Conservation (phyloP, 2,888 invertebrate genomes). For the Drosophila helvetica region DNA sequence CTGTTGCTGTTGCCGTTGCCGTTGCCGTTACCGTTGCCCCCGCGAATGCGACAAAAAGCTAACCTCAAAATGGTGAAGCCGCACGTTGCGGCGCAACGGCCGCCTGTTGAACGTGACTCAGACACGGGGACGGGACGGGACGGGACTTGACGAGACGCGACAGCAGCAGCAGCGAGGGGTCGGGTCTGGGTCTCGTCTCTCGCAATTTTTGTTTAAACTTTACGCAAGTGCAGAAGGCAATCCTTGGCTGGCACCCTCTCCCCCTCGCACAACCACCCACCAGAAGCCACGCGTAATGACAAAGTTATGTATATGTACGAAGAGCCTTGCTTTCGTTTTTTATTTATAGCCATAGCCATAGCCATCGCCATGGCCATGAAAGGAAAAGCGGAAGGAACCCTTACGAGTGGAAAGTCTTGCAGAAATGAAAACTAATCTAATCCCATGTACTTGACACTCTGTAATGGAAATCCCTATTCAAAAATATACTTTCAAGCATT, state of each 20-base stretch:
- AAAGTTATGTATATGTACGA: constrained; percentile 53
- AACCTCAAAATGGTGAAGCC: constrained; percentile 61
- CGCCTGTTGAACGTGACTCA: constrained; percentile 74
- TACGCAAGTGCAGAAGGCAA: constrained; percentile 53
- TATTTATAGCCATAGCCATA: not conserved
- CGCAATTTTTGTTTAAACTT: constrained; percentile 45
- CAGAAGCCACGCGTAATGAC: constrained; percentile 50
- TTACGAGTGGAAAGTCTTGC: no score
- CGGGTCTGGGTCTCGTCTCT: not conserved
- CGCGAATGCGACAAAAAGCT: constrained; percentile 62
- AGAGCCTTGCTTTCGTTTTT: constrained; percentile 39
- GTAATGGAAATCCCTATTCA: no score
- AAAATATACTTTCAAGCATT: no score
- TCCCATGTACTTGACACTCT: no score
- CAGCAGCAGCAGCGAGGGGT: not conserved
- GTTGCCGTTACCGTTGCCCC: constrained; percentile 10
- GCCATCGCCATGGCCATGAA: not conserved
- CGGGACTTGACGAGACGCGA: no score
- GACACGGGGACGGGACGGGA: not conserved
- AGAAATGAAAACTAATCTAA: no score
- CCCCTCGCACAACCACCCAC: not conserved
- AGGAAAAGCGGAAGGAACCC: no score
- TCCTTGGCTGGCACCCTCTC: constrained; percentile 15
- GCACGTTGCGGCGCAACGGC: not conserved
- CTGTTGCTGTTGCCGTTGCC: constrained; percentile 38